Conservation (phyloP, 2,888 invertebrate species). For the Yponomeuta plumbellus region DNA sequence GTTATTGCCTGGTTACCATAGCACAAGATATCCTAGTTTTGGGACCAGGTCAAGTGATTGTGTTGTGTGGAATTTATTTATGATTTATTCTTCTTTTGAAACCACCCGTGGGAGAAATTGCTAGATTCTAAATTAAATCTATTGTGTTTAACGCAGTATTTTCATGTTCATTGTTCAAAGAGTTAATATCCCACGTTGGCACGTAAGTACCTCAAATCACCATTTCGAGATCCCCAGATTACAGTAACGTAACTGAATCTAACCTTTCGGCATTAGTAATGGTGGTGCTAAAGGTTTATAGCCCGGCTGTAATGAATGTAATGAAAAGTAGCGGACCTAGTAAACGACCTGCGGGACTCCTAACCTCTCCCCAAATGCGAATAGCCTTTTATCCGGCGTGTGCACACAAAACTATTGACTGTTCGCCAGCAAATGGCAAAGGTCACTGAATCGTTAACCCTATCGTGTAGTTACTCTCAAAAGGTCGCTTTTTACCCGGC, state of each 20-base stretch:
- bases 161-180: too few species aligned
- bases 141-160: too few species aligned
- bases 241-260: not conserved
- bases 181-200: too few species aligned
- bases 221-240: not conserved
- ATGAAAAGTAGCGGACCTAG: not conserved
- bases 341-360: not conserved
- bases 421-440: not conserved
- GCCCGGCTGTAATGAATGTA: not conserved
- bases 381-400: not conserved
- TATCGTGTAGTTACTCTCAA: not conserved
- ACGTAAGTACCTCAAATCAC: not conserved
- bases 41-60: too few species aligned
- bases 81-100: too few species aligned
- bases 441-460: not conserved
- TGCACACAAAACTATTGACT: constrained; percentile 1
- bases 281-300: not conserved
- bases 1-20: too few species aligned
- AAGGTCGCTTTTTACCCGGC: not conserved
- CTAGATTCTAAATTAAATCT: too few species aligned
- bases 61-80: too few species aligned
- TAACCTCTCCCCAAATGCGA: not conserved
- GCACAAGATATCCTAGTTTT: too few species aligned
- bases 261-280: not conserved
- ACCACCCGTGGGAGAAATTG: too few species aligned